These are phyloP conservation scores for Pogonophryne albipinna DNA, from an alignment of 2,797 vertebrate genomes.

Conservation along the genomic window DNA sequence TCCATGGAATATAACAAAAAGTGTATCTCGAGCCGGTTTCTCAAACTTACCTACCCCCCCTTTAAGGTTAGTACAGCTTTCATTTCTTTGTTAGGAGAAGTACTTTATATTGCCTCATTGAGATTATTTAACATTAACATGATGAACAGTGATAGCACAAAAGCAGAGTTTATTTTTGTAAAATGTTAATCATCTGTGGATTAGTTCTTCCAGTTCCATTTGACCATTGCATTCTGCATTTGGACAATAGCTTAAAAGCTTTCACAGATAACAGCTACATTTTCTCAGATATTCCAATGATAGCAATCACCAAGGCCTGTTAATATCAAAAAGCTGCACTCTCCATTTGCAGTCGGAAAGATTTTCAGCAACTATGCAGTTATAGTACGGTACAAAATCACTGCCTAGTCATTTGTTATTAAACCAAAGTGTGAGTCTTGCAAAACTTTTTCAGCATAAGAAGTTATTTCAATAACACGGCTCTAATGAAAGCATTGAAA, in stretches of 20 bases:
- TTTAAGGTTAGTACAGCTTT: constrained; percentile 14
- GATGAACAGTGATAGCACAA: constrained; percentile 32
- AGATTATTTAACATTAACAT: constrained; percentile 40
- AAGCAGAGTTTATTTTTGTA: constrained; percentile 43
- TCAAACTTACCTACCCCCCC: too few species aligned
- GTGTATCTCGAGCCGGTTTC: too few species aligned
- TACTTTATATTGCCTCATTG: constrained; percentile 45
- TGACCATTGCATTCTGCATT: constrained; percentile 55
- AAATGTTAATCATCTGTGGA: constrained; percentile 44
- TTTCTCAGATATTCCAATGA: constrained; percentile 62
- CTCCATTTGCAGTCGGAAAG: constrained; percentile 32
- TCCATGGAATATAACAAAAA: too few species aligned
- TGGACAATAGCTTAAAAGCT: constrained; percentile 67
- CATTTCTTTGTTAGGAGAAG: constrained; percentile 32
- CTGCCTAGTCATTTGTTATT: constrained; percentile 27
- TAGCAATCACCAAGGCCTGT: constrained; percentile 61
- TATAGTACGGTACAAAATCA: constrained; percentile 45
- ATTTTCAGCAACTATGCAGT: constrained; percentile 27
- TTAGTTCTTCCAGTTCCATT: constrained; percentile 50
- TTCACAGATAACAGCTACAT: constrained; percentile 57
- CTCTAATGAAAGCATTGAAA: constrained; percentile 66
- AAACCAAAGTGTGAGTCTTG: constrained; percentile 43
- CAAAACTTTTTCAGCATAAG: constrained; percentile 46
- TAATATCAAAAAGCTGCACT: constrained; percentile 19
- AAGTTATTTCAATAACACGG: constrained; percentile 59